phyloP scores from a whole-genome alignment of 2,888 invertebrate species.

The Heliothis peltigera region DNA sequence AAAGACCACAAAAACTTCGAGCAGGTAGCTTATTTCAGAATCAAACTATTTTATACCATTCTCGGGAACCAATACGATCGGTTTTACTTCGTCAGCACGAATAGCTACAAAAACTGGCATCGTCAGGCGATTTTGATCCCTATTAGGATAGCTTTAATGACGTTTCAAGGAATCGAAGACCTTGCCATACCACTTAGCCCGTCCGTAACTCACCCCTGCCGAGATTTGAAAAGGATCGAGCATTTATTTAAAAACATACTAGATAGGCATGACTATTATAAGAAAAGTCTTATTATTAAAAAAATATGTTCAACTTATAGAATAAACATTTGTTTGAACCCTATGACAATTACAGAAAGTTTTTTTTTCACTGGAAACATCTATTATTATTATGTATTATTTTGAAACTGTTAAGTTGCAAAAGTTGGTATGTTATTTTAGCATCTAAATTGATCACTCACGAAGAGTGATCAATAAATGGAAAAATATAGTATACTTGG shows the following conservation, averaged over 20 bases:
- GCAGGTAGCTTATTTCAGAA: slow-evolving; percentile 81
- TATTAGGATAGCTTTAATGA: slow-evolving; percentile 63
- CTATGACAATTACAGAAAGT: too few relatives aligned
- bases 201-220: slow-evolving; percentile 80
- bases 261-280: slow-evolving; percentile 45
- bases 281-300: slow-evolving; percentile 38
- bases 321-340: slow-evolving; percentile 27
- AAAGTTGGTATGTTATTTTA: too few relatives aligned
- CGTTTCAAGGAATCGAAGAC: slow-evolving; percentile 56
- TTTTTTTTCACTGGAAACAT: too few relatives aligned
- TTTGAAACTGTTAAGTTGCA: too few relatives aligned
- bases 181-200: slow-evolving; percentile 68
- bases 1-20: slow-evolving; percentile 84
- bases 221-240: slow-evolving; percentile 82
- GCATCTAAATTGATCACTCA: too few relatives aligned
- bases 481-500: too few relatives aligned
- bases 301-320: slow-evolving; percentile 6
- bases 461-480: too few relatives aligned
- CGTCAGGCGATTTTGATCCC: slow-evolving; percentile 75
- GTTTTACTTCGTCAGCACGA: slow-evolving; percentile 75
- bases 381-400: too few relatives aligned
- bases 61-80: slow-evolving; percentile 77
- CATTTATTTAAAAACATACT: slow-evolving; percentile 61
- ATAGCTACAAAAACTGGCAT: slow-evolving; percentile 67
- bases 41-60: slow-evolving; percentile 82